Percentiles rank a stretch among this genome's conserved stretches.
Evolutionary conservation across 2,888 invertebrate genomes (phyloP).

Genomic region (Metallyticus violacea): DNA sequence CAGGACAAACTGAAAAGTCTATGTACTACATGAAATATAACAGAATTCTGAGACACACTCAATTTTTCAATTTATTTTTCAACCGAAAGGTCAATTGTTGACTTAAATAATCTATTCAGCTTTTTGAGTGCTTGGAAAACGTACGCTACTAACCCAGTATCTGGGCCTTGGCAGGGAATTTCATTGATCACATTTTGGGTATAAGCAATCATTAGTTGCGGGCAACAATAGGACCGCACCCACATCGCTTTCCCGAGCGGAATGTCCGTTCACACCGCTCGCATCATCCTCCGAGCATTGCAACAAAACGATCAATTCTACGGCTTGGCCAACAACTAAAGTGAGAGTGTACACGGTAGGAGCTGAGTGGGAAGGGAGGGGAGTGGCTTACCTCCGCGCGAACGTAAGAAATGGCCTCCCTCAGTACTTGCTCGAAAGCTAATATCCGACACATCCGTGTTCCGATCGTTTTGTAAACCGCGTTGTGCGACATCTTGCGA

Average conservation of each 20-base stretch:
- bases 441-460: neutral
- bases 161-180: too few relatives aligned
- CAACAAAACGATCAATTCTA: neutral
- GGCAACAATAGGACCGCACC: neutral
- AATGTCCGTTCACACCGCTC: too few relatives aligned
- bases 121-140: too few relatives aligned
- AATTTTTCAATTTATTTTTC: too few relatives aligned
- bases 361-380: neutral
- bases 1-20: too few relatives aligned
- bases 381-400: neutral
- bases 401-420: conserved; percentile 1
- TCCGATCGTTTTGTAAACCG: neutral
- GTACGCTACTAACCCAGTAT: too few relatives aligned
- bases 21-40: too few relatives aligned
- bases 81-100: too few relatives aligned
- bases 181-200: too few relatives aligned
- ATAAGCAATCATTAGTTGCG: neutral
- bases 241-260: neutral
- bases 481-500: neutral
- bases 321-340: neutral
- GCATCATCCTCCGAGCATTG: too few relatives aligned
- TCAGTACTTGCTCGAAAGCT: neutral
- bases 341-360: neutral
- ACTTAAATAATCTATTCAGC: too few relatives aligned
- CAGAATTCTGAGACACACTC: too few relatives aligned